Evolutionary conservation across 92 coral and sea anemone genomes (phyloP), one percentile per base, ranked within the genome.

Genomic region (Heteractis magnifica): DNA sequence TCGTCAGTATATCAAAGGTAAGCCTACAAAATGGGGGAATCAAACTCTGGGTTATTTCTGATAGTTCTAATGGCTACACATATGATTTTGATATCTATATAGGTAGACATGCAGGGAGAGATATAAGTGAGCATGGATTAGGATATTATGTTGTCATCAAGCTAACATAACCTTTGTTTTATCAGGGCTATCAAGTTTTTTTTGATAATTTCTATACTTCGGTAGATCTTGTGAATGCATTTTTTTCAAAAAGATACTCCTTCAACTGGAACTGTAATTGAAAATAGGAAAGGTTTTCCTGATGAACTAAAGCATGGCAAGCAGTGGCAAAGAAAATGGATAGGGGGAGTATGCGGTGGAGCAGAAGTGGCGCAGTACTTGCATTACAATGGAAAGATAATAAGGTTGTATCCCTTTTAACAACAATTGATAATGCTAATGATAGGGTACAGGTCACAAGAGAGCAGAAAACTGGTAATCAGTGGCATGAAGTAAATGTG

Each of bases 261-360:
- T 21, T 59, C 71, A 65, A 65, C 83, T 65, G 71, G 23, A 19
- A 87, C 86, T 26, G 85, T 84, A 8, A 51, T 51, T 8, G 75
- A 49, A 7, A 75, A 76, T 51, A 56, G 88, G 50, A 76, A 77
- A 11, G 83, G 79, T 9, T 86, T 90, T 65, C 90, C 90, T 6
- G 68, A 64, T 62, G 14, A 52, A 49, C 76, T 81, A 10, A 81
- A 71, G 49, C 78, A 78, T 55, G 55, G 88, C 65, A 87, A 85
- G 64, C 77, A 64, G 51, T 90, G 93, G 91, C 85, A 10, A 87
- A 81, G 77, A 41, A 13, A 50, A 48, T 8, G 59, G 87, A 84
- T 18, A 51, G 83, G 82, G 91, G 87, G 21, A 8, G 51, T n/a
- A 83, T 90, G 88, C 83, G 86, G 3, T 84, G 88, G 88, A 81